Percentiles rank a stretch among this genome's conserved stretches.
phyloP scores from a whole-genome alignment of 1,140 invertebrate species.

The Eurosta solidaginis region DNA sequence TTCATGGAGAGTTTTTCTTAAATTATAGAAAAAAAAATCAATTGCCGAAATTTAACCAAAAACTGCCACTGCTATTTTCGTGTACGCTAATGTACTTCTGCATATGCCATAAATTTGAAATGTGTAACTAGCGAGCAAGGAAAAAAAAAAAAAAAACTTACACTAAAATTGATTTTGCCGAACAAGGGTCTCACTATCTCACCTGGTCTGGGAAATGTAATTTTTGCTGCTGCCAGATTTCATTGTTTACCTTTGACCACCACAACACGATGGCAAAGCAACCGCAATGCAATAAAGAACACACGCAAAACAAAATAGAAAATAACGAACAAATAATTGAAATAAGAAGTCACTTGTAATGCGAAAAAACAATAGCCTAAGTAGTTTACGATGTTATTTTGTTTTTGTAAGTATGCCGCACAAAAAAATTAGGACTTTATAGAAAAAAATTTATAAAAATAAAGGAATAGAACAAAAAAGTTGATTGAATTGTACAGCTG shows the following conservation, averaged over 20 bases:
- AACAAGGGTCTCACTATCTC: background rate
- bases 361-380: background rate
- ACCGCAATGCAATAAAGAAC: slow-evolving; percentile 20
- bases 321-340: slow-evolving; percentile 21
- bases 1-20: too few species aligned
- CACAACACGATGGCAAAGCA: background rate
- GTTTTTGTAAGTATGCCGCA: background rate
- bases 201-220: background rate
- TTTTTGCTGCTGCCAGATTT: background rate
- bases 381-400: background rate
- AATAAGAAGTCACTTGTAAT: slow-evolving; percentile 2
- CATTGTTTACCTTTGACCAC: background rate
- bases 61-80: too few species aligned
- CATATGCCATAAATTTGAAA: too few species aligned
- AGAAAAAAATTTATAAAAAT: too few species aligned
- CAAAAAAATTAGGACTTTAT: background rate
- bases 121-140: background rate
- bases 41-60: too few species aligned
- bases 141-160: background rate
- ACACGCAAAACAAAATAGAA: background rate
- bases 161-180: background rate
- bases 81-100: too few species aligned
- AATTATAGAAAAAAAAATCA: too few species aligned
- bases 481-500: slow-evolving; percentile 20
- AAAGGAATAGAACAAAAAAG: background rate